Percentiles rank a stretch among this genome's conserved stretches.
These are phyloP conservation scores for Champsocephalus esox DNA, from an alignment of 2,797 vertebrate species.

Conservation along the genomic window DNA sequence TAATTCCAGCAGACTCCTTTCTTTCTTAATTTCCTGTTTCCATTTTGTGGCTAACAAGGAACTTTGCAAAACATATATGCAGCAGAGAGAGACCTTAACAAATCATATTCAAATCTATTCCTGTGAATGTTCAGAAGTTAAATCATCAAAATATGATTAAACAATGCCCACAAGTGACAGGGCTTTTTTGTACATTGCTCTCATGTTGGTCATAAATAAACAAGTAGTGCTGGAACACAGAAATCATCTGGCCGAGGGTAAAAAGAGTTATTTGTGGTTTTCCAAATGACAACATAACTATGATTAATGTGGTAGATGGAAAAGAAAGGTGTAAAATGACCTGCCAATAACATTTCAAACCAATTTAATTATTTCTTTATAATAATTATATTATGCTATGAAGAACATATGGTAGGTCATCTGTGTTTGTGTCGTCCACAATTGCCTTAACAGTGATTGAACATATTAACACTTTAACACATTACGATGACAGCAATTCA, in stretches of 20 bases:
- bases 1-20: slow-evolving; percentile 26
- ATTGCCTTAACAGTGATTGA: slow-evolving; percentile 58
- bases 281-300: slow-evolving; percentile 59
- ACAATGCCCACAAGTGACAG: slow-evolving; percentile 56
- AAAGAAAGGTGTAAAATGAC: slow-evolving; percentile 48
- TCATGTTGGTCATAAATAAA: slow-evolving; percentile 64
- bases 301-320: slow-evolving; percentile 51
- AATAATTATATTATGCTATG: slow-evolving; percentile 41
- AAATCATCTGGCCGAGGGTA: slow-evolving; percentile 44
- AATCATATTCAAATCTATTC: slow-evolving; percentile 60
- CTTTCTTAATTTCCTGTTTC: slow-evolving; percentile 29
- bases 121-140: slow-evolving; percentile 49
- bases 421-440: slow-evolving; percentile 45
- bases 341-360: slow-evolving; percentile 55
- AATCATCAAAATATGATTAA: slow-evolving; percentile 69
- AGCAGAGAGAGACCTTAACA: slow-evolving; percentile 23
- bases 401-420: slow-evolving; percentile 45
- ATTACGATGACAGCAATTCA: too few species aligned
- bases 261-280: slow-evolving; percentile 51
- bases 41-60: slow-evolving; percentile 24
- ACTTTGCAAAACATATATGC: slow-evolving; percentile 13
- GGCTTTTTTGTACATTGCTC: slow-evolving; percentile 55
- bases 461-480: slow-evolving; percentile 48
- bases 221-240: slow-evolving; percentile 44
- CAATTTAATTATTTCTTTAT: slow-evolving; percentile 30